Evolutionary conservation across 2,888 invertebrate species (phyloP).

Genomic region (Napeogenes sylphis): DNA sequence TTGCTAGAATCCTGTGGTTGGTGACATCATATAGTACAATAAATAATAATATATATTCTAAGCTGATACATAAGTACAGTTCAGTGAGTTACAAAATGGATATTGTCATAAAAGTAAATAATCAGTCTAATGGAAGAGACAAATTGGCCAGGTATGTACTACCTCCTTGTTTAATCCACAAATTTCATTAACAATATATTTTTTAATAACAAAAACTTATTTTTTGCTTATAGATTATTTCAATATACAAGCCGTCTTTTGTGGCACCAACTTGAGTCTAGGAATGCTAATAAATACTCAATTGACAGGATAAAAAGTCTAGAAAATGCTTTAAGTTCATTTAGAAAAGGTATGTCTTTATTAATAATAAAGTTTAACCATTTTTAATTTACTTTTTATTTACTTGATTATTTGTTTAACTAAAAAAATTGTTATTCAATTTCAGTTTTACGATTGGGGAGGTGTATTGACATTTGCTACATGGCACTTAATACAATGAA

Average conservation of each 20-base stretch:
- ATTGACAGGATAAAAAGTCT: conserved; percentile 87
- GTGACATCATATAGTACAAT: background rate
- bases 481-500: conserved; percentile 84
- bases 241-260: conserved; percentile 89
- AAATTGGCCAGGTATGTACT: conserved; percentile 71
- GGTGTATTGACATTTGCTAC: conserved; percentile 89
- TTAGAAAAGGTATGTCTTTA: conserved; percentile 83
- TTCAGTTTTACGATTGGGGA: conserved; percentile 90
- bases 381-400: background rate
- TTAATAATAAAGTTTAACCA: background rate
- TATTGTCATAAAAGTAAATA: conserved; percentile 70
- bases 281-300: conserved; percentile 78
- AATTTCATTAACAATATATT: no score
- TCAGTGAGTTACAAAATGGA: conserved; percentile 55
- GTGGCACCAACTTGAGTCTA: conserved; percentile 86
- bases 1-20: background rate
- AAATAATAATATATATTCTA: background rate
- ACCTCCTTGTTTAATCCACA: no score
- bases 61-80: background rate
- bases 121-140: conserved; percentile 75
- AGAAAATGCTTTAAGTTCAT: conserved; percentile 89
- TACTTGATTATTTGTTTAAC: background rate
- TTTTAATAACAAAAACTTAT: conserved; percentile 5
- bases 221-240: conserved; percentile 79
- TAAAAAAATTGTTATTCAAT: conserved; percentile 8